Conservation (phyloP, 1,140 invertebrate genomes). For the Popillia japonica region DNA sequence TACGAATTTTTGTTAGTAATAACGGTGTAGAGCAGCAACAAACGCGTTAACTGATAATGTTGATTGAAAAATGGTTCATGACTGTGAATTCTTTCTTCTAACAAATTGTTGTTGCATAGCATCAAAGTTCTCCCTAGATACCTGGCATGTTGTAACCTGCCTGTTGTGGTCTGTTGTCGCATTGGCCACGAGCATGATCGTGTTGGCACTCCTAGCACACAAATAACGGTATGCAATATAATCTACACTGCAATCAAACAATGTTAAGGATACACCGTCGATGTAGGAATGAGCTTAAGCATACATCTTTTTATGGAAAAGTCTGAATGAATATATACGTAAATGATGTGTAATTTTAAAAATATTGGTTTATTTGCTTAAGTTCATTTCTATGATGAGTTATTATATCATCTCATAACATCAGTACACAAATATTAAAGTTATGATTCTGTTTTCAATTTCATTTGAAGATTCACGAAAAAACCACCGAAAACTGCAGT, state of each 20-base stretch:
- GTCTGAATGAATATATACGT: too few relatives aligned
- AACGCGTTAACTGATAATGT: conserved; percentile 36
- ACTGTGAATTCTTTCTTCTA: conserved; percentile 41
- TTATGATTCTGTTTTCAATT: conserved; percentile 13
- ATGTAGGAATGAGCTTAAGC: background rate
- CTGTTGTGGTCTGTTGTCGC: conserved; percentile 59
- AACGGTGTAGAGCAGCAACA: conserved; percentile 30
- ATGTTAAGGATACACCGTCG: background rate
- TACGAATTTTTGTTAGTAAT: background rate
- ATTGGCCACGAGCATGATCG: conserved; percentile 60
- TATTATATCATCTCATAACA: conserved; percentile 2
- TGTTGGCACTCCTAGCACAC: conserved; percentile 61
- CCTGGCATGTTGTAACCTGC: conserved; percentile 58
- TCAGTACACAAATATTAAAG: conserved; percentile 11
- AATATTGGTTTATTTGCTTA: background rate
- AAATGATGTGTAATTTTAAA: too few relatives aligned
- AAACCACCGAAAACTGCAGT: conserved; percentile 23
- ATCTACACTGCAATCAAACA: conserved; percentile 8
- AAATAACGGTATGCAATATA: conserved; percentile 57
- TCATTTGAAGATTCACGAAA: conserved; percentile 27
- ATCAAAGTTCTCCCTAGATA: conserved; percentile 56
- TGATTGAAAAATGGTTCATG: conserved; percentile 40
- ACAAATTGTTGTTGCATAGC: conserved; percentile 49
- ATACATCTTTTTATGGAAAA: background rate
- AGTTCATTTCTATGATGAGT: too few relatives aligned